Base-by-base conservation (phyloP, 64 coral and sea anemone species). In the Orbicella faveolata region DNA sequence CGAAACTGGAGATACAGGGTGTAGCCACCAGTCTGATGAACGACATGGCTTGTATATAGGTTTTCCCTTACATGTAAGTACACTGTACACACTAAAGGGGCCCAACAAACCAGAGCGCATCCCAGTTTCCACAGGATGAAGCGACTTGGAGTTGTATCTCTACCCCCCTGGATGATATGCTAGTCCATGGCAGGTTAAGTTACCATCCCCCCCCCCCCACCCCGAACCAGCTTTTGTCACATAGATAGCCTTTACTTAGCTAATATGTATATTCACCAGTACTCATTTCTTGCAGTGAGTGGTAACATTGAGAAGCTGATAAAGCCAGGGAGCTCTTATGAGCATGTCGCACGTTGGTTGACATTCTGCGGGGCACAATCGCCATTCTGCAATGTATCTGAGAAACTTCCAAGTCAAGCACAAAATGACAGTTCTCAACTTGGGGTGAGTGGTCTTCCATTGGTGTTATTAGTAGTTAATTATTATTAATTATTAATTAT, bases 281-380 rank as follows among this genome's bases (percentile, higher is more conserved):
- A 14, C 55, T 59, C 17, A 44, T 78, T 26, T 87, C 81, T 92
- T 89, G 63, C 41, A 98, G 96, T 88, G 73, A 93, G 77, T 90
- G 93, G 90, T 7, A 94, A 80, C 16, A 63, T 94, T 64, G 90
- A 87, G 39, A 90, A 34, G 18, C 81, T 98, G 78, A 78, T 94
- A 21, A 92, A 93, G 16, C 87, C 88, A 72, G 62, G 76, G 17
- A 79, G 91, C 37, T 57, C 75, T 33, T 89, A 90, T 35, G 63
- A 94, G 20, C 93, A 95, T 64, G 69, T 98, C 36, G 78, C 84
- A 77, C 89, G 96, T 67, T 98, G 96, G 96, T 83, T 90, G 14
- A 88, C 90, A 52, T 95, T 95, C 52, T 98, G 93, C 62, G 74
- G 54, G 52, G 87, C 90, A 2, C 93, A 95, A 53, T 65, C 83